Conservation (phyloP, 2,797 vertebrate species). For the Poeciliopsis gracilis region DNA sequence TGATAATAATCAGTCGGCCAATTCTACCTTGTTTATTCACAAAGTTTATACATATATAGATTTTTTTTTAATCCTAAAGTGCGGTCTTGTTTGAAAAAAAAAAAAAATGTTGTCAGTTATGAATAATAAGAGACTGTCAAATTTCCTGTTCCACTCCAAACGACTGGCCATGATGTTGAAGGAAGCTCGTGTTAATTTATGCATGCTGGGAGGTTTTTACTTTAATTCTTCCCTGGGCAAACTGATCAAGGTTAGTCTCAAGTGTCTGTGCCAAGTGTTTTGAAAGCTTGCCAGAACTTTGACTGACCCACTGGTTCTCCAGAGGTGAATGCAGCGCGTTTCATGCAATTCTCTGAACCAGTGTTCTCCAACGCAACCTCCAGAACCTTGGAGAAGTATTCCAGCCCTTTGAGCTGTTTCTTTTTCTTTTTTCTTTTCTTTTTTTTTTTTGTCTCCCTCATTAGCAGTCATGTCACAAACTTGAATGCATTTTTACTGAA, state of each 20-base stretch:
- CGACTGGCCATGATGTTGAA: not conserved
- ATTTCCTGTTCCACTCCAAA: not conserved
- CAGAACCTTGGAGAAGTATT: not conserved
- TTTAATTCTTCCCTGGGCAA: conserved; percentile 61
- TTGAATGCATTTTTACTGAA: not conserved
- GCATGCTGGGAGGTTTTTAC: conserved; percentile 56
- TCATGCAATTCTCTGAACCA: conserved; percentile 22
- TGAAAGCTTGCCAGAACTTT: conserved; percentile 62
- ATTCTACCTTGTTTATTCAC: not conserved
- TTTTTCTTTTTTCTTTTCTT: not conserved
- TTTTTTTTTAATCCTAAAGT: no score
- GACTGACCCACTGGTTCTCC: conserved; percentile 62
- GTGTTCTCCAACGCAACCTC: conserved; percentile 1
- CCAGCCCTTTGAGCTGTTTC: not conserved
- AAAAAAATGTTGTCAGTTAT: not conserved
- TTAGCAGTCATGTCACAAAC: not conserved
- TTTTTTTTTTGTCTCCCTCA: no score
- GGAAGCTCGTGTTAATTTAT: conserved; percentile 47
- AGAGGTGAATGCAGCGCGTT: conserved; percentile 62
- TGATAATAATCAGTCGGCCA: not conserved
- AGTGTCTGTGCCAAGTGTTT: conserved; percentile 68
- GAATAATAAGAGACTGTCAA: not conserved
- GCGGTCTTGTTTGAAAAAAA: not conserved
- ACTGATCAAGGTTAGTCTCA: conserved; percentile 68
- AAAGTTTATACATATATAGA: not conserved